Evolutionary conservation across 2,888 invertebrate genomes (phyloP).

Genomic region (Protodeltote pygarga): DNA sequence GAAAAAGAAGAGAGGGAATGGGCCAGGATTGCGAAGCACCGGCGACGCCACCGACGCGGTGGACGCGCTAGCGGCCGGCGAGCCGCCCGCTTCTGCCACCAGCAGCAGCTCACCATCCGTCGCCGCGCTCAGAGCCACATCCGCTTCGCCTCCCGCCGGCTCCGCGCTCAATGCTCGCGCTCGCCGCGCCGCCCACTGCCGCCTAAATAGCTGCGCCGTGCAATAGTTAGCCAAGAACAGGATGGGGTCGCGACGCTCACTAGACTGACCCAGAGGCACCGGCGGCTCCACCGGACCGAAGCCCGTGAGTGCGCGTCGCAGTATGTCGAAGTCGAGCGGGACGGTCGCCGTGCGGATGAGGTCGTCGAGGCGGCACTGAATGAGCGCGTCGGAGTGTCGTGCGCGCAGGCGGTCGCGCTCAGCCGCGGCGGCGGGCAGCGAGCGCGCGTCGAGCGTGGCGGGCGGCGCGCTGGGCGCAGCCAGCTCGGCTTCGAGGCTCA

Average conservation of each 20-base stretch:
- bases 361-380: constrained; percentile 88
- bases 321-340: constrained; percentile 28
- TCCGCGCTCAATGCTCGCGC: constrained; percentile 68
- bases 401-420: constrained; percentile 90
- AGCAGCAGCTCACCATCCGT: constrained; percentile 53
- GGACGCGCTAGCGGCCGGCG: constrained; percentile 49
- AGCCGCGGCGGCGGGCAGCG: constrained; percentile 87
- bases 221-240: constrained; percentile 92
- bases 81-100: constrained; percentile 28
- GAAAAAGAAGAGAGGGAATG: constrained; percentile 91
- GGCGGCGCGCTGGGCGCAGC: constrained; percentile 80
- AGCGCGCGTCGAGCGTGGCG: constrained; percentile 81
- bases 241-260: constrained; percentile 88
- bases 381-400: constrained; percentile 90
- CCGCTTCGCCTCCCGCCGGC: constrained; percentile 50
- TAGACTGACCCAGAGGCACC: constrained; percentile 69
- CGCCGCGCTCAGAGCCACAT: constrained; percentile 52
- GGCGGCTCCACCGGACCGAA: constrained; percentile 59
- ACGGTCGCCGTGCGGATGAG: constrained; percentile 25
- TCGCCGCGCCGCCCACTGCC: constrained; percentile 87
- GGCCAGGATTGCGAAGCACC: constrained; percentile 49
- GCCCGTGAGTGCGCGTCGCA: constrained; percentile 23
- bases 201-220: constrained; percentile 90
- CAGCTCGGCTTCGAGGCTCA: constrained; percentile 91
- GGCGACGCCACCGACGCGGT: constrained; percentile 62